These are phyloP conservation scores for Gopherus evgoodei DNA, from an alignment of 2,113 vertebrate genomes.

Conservation along the genomic window DNA sequence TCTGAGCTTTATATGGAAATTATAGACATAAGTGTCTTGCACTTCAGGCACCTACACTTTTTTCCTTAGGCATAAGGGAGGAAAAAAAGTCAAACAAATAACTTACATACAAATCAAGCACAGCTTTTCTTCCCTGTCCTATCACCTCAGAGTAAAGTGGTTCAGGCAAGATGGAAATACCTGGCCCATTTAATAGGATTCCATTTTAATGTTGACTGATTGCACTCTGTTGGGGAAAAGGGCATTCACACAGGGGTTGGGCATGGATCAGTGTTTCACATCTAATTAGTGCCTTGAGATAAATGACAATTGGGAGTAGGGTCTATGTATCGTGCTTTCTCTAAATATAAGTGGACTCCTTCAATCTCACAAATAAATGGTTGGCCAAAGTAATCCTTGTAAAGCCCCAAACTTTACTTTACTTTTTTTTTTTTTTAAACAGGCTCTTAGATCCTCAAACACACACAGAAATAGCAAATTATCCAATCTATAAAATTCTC, in stretches of 20 bases:
- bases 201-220: not conserved
- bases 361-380: slow-evolving; percentile 15
- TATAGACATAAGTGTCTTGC: not conserved
- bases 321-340: not conserved
- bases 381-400: slow-evolving; percentile 5
- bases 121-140: not conserved
- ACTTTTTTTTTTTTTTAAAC: slow-evolving; percentile 8
- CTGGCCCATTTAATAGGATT: not conserved
- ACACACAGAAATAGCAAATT: slow-evolving; percentile 95
- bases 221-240: not conserved
- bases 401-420: not conserved
- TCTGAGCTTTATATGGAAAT: not conserved
- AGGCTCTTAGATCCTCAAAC: slow-evolving; percentile 95
- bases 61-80: not conserved
- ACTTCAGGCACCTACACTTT: not conserved
- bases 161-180: not conserved
- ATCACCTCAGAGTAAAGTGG: not conserved
- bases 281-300: not conserved
- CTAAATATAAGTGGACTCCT: not conserved
- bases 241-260: not conserved
- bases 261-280: not conserved
- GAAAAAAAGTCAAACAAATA: not conserved
- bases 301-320: not conserved
- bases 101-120: not conserved
- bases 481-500: slow-evolving; percentile 98